Evolutionary conservation across 2,888 invertebrate species (phyloP), one percentile per base, ranked within the genome.

Genomic region (Macrosiphum euphorbiae): DNA sequence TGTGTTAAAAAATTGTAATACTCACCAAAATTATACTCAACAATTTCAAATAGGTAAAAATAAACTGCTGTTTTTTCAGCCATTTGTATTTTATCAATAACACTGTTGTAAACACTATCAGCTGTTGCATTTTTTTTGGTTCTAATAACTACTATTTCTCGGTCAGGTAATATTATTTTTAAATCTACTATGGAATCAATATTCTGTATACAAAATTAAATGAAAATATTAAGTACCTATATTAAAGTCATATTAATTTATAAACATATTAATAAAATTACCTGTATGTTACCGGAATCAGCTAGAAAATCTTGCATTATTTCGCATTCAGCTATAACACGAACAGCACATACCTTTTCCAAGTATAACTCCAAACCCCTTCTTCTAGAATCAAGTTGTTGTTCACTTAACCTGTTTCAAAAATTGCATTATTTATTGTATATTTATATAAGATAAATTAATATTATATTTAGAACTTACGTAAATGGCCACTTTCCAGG

Each of bases 401-500:
- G 99, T 95, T 99, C 99, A 96, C 98, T 99, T 95, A 99, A 95
- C 94, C 96, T 96, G 95, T 61, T 94, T 92, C 28, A 84, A 90
- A 90, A 92, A 93, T 47, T 35, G 44, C 24, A 93, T 67, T 52
- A 67, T 89, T 92, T 89, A 47, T 28, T 91, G 24, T 5, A 50
- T 28, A 24, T 35, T 28, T 89, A 16, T 3, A 50, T 28, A 24
- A 20, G 8, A 58, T 58, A 26, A 20, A 78, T 20, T 35, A 24
- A 35, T 88, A 44, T 88, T 88, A 44, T 88, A n/a, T 44, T 35
- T 47, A 55, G 7, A 94, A 95, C 96, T 96, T 95, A 96, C 96
- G 98, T 98, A 96, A 99, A 99, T 94, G 99, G 99, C 99, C 99
- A 99, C 96, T 99, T 99, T 94, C 99, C 99, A 0, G 99, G 99